Conservation (phyloP, 1,140 invertebrate genomes). For the Cotesia chilonis region DNA sequence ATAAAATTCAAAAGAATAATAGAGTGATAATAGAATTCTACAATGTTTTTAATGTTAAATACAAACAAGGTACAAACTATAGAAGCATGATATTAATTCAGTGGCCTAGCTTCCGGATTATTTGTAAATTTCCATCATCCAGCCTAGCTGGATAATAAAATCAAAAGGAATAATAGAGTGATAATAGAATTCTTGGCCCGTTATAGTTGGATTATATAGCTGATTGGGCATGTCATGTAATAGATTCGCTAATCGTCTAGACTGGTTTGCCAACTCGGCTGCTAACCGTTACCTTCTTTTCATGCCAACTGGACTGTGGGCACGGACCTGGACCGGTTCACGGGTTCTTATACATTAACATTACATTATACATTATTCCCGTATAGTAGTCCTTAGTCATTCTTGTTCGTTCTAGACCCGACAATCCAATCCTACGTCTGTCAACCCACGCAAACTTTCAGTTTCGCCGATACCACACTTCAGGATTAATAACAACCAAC, state of each 20-base stretch:
- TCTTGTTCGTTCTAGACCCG: background rate
- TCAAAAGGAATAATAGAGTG: background rate
- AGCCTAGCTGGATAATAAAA: background rate
- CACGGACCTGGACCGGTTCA: slow-evolving; percentile 14
- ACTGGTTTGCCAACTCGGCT: slow-evolving; percentile 4
- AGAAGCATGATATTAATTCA: slow-evolving; percentile 14
- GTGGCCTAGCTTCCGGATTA: slow-evolving; percentile 4
- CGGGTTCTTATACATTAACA: background rate
- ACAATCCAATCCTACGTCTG: slow-evolving; percentile 26
- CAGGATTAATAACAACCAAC: slow-evolving; percentile 22
- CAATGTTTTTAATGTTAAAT: background rate
- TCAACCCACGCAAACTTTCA: slow-evolving; percentile 44
- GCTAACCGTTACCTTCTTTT: slow-evolving; percentile 12
- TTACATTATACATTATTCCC: too few species aligned
- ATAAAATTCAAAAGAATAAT: background rate
- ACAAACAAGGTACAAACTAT: background rate
- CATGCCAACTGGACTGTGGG: background rate
- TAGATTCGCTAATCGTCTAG: slow-evolving; percentile 9
- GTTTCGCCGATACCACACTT: slow-evolving; percentile 31
- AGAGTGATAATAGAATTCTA: background rate
- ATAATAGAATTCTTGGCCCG: background rate
- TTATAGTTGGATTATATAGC: background rate
- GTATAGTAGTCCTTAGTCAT: background rate
- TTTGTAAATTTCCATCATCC: background rate
- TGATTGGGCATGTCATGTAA: background rate